These are phyloP conservation scores for Rhadina sibilatrix DNA, from an alignment of 2,113 vertebrate genomes.

Conservation along the genomic window DNA sequence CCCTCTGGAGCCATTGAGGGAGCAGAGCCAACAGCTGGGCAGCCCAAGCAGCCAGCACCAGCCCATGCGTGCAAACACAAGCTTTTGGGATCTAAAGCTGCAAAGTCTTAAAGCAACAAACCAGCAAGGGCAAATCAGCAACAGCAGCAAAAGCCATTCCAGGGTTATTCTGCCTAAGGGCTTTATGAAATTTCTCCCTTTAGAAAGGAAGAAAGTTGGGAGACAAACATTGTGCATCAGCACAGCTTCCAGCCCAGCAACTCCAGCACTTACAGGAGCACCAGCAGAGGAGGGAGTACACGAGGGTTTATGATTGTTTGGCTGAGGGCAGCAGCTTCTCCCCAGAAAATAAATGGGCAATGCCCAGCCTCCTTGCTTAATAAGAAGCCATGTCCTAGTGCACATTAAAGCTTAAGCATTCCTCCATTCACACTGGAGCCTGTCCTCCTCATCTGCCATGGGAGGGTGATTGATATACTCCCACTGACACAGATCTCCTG, in stretches of 20 bases:
- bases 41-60: neutral
- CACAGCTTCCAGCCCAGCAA: neutral
- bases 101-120: neutral
- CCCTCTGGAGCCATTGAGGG: neutral
- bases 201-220: neutral
- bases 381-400: neutral
- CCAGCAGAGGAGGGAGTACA: neutral
- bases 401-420: neutral
- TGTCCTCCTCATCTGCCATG: neutral
- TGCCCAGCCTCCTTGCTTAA: neutral
- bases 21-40: neutral
- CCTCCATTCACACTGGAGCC: neutral
- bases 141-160: neutral
- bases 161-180: neutral
- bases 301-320: neutral
- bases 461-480: neutral
- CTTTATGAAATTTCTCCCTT: neutral
- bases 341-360: neutral
- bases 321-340: neutral
- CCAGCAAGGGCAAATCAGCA: neutral
- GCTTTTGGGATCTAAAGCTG: neutral
- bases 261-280: neutral
- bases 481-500: neutral
- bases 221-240: neutral
- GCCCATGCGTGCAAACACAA: neutral